Percentiles rank a stretch among this genome's conserved stretches.
phyloP scores from a whole-genome alignment of 2,888 invertebrate genomes.

The Drosophila hawaiiensis region DNA sequence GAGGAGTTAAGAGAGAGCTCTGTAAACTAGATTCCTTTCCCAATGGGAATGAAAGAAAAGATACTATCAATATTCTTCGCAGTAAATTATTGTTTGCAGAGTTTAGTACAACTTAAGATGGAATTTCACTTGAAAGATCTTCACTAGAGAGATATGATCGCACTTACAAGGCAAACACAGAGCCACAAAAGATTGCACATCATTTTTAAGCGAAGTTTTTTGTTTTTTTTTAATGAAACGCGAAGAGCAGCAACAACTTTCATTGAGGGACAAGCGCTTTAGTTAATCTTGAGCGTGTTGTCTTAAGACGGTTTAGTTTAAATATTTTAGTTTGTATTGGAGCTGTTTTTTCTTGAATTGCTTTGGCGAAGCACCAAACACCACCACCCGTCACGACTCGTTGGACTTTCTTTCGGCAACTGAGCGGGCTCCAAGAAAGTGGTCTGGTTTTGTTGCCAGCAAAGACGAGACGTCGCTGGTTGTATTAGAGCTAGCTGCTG shows the following conservation, averaged over 20 bases:
- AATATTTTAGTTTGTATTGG: constrained; percentile 10
- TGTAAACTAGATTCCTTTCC: not conserved
- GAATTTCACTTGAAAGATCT: constrained; percentile 2
- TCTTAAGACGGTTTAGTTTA: not conserved
- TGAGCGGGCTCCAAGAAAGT: constrained; percentile 84
- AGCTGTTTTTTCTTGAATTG: constrained; percentile 26
- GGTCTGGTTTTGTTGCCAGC: constrained; percentile 82
- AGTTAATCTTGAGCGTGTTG: constrained; percentile 27
- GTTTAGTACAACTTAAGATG: not conserved
- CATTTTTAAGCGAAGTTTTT: constrained; percentile 18
- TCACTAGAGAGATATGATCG: not conserved
- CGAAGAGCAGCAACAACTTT: constrained; percentile 46
- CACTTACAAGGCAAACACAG: constrained; percentile 66
- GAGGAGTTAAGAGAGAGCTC: not conserved
- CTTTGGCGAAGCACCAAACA: constrained; percentile 40
- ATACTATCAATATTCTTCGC: not conserved
- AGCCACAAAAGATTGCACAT: constrained; percentile 63
- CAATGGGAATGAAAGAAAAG: not conserved
- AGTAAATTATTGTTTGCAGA: not conserved
- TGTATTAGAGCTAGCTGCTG: constrained; percentile 41
- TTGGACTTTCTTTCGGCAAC: constrained; percentile 84
- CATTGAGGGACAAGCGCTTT: constrained; percentile 41
- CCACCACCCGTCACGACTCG: constrained; percentile 64
- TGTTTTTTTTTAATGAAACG: not conserved
- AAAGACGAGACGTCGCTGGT: constrained; percentile 29